These are phyloP conservation scores for Diachasmimorpha longicaudata DNA, from an alignment of 1,140 invertebrate genomes.

Conservation along the genomic window DNA sequence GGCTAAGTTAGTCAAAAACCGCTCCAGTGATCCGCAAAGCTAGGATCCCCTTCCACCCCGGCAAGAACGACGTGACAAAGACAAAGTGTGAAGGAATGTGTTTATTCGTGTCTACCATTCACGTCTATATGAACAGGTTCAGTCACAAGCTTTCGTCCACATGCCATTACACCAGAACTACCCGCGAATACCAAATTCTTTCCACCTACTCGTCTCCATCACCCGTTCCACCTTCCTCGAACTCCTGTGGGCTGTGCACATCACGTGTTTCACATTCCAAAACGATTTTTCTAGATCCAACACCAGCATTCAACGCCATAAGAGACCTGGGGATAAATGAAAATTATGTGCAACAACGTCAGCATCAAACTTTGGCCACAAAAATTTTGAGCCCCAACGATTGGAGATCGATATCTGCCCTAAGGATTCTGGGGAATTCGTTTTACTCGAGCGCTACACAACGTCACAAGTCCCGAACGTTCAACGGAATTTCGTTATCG, in stretches of 20 bases:
- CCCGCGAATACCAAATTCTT: constrained; percentile 41
- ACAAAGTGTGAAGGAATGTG: not conserved
- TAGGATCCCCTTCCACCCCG: not conserved
- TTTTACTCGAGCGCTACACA: no score
- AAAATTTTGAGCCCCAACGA: not conserved
- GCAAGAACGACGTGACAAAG: not conserved
- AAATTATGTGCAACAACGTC: not conserved
- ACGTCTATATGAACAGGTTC: constrained; percentile 20
- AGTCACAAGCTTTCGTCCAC: constrained; percentile 16
- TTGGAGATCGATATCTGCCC: not conserved
- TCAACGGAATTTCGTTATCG: no score
- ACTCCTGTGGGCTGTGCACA: constrained; percentile 19
- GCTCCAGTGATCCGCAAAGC: not conserved
- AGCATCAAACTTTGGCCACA: not conserved
- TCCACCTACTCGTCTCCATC: constrained; percentile 11
- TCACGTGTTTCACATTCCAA: not conserved
- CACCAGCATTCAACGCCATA: not conserved
- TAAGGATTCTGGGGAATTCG: not conserved
- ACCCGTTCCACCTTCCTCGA: not conserved
- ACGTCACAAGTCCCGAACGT: no score
- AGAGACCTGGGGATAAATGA: not conserved
- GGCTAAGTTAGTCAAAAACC: not conserved
- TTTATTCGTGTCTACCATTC: not conserved
- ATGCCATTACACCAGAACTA: constrained; percentile 36
- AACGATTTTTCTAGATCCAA: not conserved